These are phyloP conservation scores for Papilio demoleus DNA, from an alignment of 2,888 invertebrate species.

Conservation along the genomic window DNA sequence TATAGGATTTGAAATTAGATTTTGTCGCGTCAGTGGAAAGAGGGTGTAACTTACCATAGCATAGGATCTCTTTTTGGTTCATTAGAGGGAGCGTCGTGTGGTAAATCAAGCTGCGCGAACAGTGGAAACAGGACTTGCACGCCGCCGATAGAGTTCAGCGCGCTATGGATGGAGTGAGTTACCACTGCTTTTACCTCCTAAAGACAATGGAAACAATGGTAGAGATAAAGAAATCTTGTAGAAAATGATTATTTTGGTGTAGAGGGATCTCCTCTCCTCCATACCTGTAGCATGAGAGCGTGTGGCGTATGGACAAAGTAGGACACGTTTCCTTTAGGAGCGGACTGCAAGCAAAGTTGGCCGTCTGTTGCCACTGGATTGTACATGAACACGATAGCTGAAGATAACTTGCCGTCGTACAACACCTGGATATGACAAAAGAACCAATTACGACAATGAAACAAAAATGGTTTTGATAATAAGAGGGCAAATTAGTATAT, in stretches of 20 bases:
- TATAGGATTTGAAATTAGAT: slow-evolving; percentile 21
- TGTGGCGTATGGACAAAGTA: slow-evolving; percentile 99
- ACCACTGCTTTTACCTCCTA: slow-evolving; percentile 99
- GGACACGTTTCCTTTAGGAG: slow-evolving; percentile 98
- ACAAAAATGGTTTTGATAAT: neutral
- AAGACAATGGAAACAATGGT: slow-evolving; percentile 50
- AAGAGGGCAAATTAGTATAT: neutral
- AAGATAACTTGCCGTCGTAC: slow-evolving; percentile 98
- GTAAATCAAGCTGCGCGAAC: slow-evolving; percentile 98
- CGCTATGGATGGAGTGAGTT: slow-evolving; percentile 99
- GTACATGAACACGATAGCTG: slow-evolving; percentile 99
- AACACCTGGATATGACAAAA: slow-evolving; percentile 87
- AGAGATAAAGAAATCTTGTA: too few relatives aligned
- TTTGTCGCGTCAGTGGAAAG: neutral
- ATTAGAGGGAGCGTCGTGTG: slow-evolving; percentile 91
- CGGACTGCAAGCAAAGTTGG: slow-evolving; percentile 98
- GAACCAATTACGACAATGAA: neutral
- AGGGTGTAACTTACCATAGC: slow-evolving; percentile 88
- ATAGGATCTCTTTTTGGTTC: slow-evolving; percentile 94
- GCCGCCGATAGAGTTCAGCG: slow-evolving; percentile 99
- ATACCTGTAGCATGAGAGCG: slow-evolving; percentile 98
- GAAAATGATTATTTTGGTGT: too few relatives aligned
- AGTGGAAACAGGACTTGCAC: slow-evolving; percentile 99
- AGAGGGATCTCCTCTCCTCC: slow-evolving; percentile 21
- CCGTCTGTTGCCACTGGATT: slow-evolving; percentile 99